These are phyloP conservation scores for Xyliphius kryptos DNA, from an alignment of 2,113 vertebrate genomes.

Conservation along the genomic window DNA sequence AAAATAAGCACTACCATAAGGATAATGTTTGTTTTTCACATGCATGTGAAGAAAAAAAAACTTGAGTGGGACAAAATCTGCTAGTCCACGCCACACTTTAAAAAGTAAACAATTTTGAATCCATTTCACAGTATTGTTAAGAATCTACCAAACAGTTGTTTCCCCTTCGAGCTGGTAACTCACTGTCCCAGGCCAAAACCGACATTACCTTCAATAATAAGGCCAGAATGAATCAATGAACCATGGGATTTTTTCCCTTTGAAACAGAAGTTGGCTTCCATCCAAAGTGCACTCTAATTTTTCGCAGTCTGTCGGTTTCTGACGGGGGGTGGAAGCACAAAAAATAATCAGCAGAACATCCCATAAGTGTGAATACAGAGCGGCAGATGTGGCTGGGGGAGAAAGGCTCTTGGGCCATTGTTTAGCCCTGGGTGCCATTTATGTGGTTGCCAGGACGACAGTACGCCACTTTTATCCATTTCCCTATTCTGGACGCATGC, in stretches of 20 bases:
- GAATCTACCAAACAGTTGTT: neutral
- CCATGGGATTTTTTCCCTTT: slow-evolving; percentile 31
- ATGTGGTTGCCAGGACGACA: slow-evolving; percentile 85
- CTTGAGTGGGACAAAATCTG: neutral
- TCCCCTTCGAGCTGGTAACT: slow-evolving; percentile 5
- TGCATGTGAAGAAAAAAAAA: neutral
- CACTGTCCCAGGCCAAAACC: slow-evolving; percentile 16
- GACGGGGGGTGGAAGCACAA: slow-evolving; percentile 55
- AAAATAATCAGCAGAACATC: slow-evolving; percentile 72
- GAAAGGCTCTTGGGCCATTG: slow-evolving; percentile 73
- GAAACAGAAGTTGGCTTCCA: slow-evolving; percentile 58
- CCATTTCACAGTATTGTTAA: slow-evolving; percentile 5
- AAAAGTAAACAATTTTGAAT: neutral
- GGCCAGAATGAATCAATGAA: slow-evolving; percentile 19
- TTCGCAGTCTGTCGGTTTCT: slow-evolving; percentile 53
- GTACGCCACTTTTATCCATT: slow-evolving; percentile 79
- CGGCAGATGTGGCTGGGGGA: slow-evolving; percentile 86
- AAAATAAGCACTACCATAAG: slow-evolving; percentile 7
- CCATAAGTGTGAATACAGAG: slow-evolving; percentile 78
- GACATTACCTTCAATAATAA: slow-evolving; percentile 28
- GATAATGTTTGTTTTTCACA: neutral
- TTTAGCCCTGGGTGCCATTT: slow-evolving; percentile 76
- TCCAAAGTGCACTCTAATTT: slow-evolving; percentile 54
- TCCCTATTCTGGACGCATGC: slow-evolving; percentile 69
- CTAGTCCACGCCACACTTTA: neutral